phyloP scores from a whole-genome alignment of 2,888 invertebrate species.

The Rhodophaea formosa region DNA sequence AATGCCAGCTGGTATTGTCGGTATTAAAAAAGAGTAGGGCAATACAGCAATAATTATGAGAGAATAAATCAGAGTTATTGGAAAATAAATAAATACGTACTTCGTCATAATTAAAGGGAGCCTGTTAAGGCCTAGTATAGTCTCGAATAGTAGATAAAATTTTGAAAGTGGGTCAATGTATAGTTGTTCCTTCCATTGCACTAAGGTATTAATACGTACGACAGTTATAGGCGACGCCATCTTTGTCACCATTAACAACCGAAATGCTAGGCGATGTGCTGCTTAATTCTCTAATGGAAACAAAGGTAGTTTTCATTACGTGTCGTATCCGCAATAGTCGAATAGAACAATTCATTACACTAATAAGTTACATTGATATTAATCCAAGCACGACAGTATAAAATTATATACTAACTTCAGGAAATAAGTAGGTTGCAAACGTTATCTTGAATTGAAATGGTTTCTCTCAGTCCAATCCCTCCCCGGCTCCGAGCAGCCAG shows the following conservation, averaged over 20 bases:
- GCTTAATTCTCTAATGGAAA: slow-evolving; percentile 28
- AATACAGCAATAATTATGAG: slow-evolving; percentile 22
- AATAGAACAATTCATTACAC: slow-evolving; percentile 30
- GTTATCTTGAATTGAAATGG: no score
- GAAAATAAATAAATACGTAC: slow-evolving; percentile 28
- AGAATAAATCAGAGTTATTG: slow-evolving; percentile 33
- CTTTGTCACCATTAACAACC: slow-evolving; percentile 15
- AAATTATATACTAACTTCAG: neutral
- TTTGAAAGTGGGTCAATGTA: slow-evolving; percentile 47
- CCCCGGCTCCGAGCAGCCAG: no score
- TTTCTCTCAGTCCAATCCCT: no score
- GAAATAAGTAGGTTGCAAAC: no score
- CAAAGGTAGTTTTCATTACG: no score
- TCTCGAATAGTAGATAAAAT: slow-evolving; percentile 39
- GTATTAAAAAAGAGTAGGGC: slow-evolving; percentile 1
- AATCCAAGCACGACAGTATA: neutral
- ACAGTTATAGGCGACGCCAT: slow-evolving; percentile 44
- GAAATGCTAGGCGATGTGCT: neutral
- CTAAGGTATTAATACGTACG: slow-evolving; percentile 46
- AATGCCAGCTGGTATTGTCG: neutral
- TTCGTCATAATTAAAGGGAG: slow-evolving; percentile 36
- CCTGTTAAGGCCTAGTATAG: slow-evolving; percentile 42
- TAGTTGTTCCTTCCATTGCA: slow-evolving; percentile 34
- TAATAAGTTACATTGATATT: slow-evolving; percentile 34
- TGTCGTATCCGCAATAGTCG: no score